Base-by-base conservation (phyloP, 2,797 vertebrate genomes). In the Australoheros facetus region DNA sequence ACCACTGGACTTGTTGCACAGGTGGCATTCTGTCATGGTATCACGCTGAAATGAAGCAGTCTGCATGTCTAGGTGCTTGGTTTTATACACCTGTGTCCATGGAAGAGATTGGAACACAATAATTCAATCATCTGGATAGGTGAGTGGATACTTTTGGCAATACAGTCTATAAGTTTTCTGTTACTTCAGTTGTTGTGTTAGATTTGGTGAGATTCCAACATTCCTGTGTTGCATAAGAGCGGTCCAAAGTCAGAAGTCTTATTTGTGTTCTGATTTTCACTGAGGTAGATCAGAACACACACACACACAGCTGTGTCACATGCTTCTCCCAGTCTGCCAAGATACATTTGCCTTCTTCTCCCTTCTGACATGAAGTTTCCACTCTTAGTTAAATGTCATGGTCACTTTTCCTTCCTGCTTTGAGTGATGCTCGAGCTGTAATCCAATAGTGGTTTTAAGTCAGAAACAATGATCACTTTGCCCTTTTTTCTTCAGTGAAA, bases 151-250 rank as follows among this genome's bases (percentile, higher is more conserved):
- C 9, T 3, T 37, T 37, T 37, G 37, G 37, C 37, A 37, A 37
- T 3, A 37, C 37, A 11, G 37, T 73, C 16, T 51, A 11, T 19
- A 32, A 6, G 34, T 72, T 83, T 73, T 32, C 56, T 83, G 30
- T 78, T 53, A 76, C 55, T 32, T 86, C 23, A 60, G 70, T 79
- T 84, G 81, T 82, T 75, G 75, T 84, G 56, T 77, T 80, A 81
- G 78, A 84, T 87, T 85, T 78, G 55, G 73, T 70, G 56, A 21
- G 55, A 78, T 60, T 92, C 89, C 91, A 90, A 88, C 86, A 90
- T 92, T 92, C 85, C 85, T 88, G 76, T 5, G 89, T 93, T 94
- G 84, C 84, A 81, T 94, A 94, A 94, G 83, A 72, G 57, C 4
- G 23, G 66, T 84, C 71, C 78, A 69, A 90, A 92, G 88, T 89